phyloP scores from a whole-genome alignment of 2,113 vertebrate species.

The Narcine bancroftii region DNA sequence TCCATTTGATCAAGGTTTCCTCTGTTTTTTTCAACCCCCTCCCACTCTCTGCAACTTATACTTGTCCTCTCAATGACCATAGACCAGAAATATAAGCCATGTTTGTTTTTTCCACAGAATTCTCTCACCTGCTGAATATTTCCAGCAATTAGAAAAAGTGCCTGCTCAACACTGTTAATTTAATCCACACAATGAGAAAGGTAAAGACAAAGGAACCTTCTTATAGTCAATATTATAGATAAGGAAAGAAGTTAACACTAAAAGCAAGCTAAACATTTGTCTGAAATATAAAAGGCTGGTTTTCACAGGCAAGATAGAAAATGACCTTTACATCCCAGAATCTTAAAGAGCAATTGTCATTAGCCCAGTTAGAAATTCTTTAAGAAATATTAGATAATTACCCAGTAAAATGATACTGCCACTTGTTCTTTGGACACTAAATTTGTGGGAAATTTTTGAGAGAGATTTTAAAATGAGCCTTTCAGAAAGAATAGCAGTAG shows the following conservation, averaged over 20 bases:
- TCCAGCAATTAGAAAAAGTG: too few relatives aligned
- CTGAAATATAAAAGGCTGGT: not conserved
- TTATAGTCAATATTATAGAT: not conserved
- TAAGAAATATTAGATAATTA: slow-evolving; percentile 1
- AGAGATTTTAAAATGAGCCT: not conserved
- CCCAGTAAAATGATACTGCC: not conserved
- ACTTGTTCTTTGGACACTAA: not conserved
- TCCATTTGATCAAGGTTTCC: too few relatives aligned
- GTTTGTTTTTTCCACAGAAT: too few relatives aligned
- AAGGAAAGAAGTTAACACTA: not conserved
- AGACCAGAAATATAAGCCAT: too few relatives aligned
- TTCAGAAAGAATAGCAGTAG: not conserved
- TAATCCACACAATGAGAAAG: not conserved
- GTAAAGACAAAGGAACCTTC: not conserved
- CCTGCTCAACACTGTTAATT: not conserved
- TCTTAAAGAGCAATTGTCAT: not conserved
- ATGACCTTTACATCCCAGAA: not conserved
- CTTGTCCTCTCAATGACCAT: too few relatives aligned
- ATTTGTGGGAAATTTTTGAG: not conserved
- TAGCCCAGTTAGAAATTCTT: not conserved
- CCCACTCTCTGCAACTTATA: too few relatives aligned
- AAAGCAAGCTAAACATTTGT: not conserved
- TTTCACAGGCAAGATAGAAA: not conserved
- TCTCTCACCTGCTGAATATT: too few relatives aligned
- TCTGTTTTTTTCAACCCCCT: too few relatives aligned